Conservation (phyloP, 2,113 vertebrate species). For the Geococcyx californianus region DNA sequence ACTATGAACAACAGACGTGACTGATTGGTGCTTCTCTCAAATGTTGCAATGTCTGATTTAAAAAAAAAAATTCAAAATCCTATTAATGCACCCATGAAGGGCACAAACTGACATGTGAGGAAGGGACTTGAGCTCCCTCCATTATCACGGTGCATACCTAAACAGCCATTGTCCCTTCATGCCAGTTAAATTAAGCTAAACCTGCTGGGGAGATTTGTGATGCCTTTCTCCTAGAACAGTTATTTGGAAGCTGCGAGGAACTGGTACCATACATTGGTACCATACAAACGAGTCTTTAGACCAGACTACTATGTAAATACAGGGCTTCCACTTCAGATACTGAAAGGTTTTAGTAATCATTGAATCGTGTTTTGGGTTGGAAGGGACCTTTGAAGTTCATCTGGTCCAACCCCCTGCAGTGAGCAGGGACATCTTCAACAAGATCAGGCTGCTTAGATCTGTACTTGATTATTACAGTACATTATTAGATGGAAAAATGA, state of each 20-base stretch:
- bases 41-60: background rate
- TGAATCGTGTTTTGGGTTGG: no score
- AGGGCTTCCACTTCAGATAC: background rate
- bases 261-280: background rate
- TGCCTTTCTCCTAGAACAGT: background rate
- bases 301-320: background rate
- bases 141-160: background rate
- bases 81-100: background rate
- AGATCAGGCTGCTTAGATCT: background rate
- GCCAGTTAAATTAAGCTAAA: background rate
- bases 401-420: no score
- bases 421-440: no score
- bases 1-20: background rate
- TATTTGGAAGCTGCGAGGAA: background rate
- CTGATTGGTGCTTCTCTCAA: background rate
- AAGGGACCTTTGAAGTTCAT: no score
- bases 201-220: background rate
- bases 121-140: background rate
- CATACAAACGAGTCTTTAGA: background rate
- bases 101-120: background rate
- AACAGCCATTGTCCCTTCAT: background rate
- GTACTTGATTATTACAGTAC: background rate
- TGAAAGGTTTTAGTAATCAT: background rate
- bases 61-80: background rate
- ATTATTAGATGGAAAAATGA: background rate